Evolutionary conservation across 2,888 invertebrate species (phyloP).

Genomic region (Stenolophus ochropezus): DNA sequence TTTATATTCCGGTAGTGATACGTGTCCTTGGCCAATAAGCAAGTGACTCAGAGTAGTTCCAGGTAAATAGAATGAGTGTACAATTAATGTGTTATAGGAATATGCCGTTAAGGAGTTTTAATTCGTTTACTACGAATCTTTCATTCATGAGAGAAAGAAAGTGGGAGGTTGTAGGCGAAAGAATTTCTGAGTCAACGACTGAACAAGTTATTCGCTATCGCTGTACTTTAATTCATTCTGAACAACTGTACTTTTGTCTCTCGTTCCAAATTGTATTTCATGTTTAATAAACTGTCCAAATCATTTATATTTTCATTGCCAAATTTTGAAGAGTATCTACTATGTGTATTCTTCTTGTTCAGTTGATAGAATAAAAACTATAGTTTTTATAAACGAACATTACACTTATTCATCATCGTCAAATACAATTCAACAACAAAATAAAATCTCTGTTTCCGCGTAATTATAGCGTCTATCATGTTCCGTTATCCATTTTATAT

Average conservation of each 20-base stretch:
- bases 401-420: too few relatives aligned
- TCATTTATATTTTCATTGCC: too few relatives aligned
- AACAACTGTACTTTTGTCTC: not conserved
- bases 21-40: constrained; percentile 9
- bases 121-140: constrained; percentile 5
- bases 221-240: not conserved
- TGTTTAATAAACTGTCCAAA: too few relatives aligned
- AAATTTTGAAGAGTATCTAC: too few relatives aligned
- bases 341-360: too few relatives aligned
- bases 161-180: constrained; percentile 7
- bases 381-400: too few relatives aligned
- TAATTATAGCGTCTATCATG: not conserved
- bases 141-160: constrained; percentile 17
- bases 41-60: constrained; percentile 19
- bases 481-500: not conserved
- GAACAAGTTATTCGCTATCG: not conserved
- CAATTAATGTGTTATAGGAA: not conserved
- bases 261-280: too few relatives aligned
- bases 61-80: constrained; percentile 2
- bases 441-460: too few relatives aligned
- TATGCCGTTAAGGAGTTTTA: not conserved
- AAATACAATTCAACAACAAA: too few relatives aligned
- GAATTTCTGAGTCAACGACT: constrained; percentile 24
- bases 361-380: too few relatives aligned
- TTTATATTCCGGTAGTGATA: constrained; percentile 15